Evolutionary conservation across 1,140 invertebrate genomes (phyloP).

Genomic region (Papilio polytes): DNA sequence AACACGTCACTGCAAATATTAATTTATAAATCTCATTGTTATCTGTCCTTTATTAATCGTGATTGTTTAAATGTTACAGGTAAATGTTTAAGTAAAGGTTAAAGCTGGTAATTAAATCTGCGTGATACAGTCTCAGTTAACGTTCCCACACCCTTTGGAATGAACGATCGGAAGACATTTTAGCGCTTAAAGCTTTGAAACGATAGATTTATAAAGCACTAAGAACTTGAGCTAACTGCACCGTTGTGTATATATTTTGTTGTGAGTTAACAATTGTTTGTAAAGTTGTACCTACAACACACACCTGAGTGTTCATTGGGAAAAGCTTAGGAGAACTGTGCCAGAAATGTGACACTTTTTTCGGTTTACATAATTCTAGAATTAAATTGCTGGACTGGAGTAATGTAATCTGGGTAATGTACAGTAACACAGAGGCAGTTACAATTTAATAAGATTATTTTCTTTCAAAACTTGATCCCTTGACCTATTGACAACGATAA

Average conservation of each 20-base stretch:
- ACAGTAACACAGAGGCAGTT: too few relatives aligned
- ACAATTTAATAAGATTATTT: background rate
- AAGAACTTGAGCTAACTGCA: background rate
- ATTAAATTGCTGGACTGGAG: too few relatives aligned
- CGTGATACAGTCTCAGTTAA: constrained; percentile 48
- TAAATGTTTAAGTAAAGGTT: constrained; percentile 49
- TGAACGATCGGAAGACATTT: constrained; percentile 36
- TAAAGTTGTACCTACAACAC: background rate
- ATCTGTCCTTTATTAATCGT: constrained; percentile 39
- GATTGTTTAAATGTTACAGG: constrained; percentile 41
- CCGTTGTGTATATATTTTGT: constrained; percentile 24
- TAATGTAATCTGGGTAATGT: too few relatives aligned
- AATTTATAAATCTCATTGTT: constrained; percentile 35
- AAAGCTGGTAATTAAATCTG: constrained; percentile 56
- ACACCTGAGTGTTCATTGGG: background rate
- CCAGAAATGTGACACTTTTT: too few relatives aligned
- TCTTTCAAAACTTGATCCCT: background rate
- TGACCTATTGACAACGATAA: background rate
- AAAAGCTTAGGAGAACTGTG: too few relatives aligned
- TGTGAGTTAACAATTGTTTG: background rate
- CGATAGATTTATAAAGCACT: constrained; percentile 16
- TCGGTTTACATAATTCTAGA: too few relatives aligned
- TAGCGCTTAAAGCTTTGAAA: constrained; percentile 45
- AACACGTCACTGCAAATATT: constrained; percentile 30
- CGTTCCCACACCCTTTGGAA: constrained; percentile 56